Conservation (phyloP, 2,113 vertebrate species). For the Paratilapia polleni region DNA sequence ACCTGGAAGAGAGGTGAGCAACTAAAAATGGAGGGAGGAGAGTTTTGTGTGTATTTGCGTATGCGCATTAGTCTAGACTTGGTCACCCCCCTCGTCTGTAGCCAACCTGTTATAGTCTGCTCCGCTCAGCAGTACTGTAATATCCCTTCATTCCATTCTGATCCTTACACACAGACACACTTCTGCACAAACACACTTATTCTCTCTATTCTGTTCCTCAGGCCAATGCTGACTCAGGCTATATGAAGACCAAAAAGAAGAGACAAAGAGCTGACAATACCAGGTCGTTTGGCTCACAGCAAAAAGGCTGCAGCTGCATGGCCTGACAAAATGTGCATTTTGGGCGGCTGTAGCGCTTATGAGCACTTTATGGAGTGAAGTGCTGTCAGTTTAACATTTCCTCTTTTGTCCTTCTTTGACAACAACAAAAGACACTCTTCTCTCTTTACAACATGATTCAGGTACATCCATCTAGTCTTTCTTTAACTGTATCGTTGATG, state of each 20-base stretch:
- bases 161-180: constrained; percentile 13
- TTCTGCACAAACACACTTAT: background rate
- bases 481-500: background rate
- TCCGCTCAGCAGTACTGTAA: constrained; percentile 64
- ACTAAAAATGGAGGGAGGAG: background rate
- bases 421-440: background rate
- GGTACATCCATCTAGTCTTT: background rate
- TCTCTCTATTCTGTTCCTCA: constrained; percentile 31
- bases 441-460: background rate
- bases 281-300: constrained; percentile 47
- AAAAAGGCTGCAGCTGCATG: constrained; percentile 40
- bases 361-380: background rate
- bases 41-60: background rate
- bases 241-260: constrained; percentile 48
- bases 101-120: constrained; percentile 40
- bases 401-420: background rate
- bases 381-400: constrained; percentile 5
- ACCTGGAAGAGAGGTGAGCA: constrained; percentile 9
- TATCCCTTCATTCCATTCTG: constrained; percentile 54
- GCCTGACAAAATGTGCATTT: constrained; percentile 38
- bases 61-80: constrained; percentile 14
- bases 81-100: background rate
- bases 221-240: constrained; percentile 66
- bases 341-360: background rate
- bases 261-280: constrained; percentile 74